Base-by-base conservation (phyloP, 2,888 invertebrate genomes). In the Melieria omissa region DNA sequence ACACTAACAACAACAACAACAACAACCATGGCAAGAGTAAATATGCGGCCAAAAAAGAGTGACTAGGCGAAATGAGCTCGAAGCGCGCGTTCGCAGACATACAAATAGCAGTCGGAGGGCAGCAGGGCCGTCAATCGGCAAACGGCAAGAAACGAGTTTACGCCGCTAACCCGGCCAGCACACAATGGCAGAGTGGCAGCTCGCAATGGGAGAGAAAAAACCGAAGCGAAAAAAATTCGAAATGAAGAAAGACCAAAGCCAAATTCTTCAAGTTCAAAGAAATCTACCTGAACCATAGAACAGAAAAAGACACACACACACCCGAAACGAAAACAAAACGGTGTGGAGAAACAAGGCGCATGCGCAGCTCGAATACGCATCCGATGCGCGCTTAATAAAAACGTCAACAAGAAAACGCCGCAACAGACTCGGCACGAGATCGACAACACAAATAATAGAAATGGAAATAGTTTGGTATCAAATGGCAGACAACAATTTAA, bases 271-370 rank as follows among this genome's bases (percentile, higher is more conserved):
- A 49, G 12, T 58, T 57, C 46, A 29, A 54, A 60, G 49, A 60
- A 68, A 61, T 55, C 54, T 65, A 65, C 65, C 65, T 66, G 58
- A 58, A 46, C 44, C 29, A 44, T 46, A 46, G 4, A 57, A 8
- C 10, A 44, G 41, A 41, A 12, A 45, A 67, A 29, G 29, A 29
- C 29, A 29, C 1, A 29, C 29, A 29, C 29, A 12, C 45, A 45
- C 8, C 9, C n/a, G 44, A 9, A 63, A 42, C 65, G 54, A 65
- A 12, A 46, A 45, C n/a, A 54, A 61, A 41, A 52, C 7, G 12
- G 46, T 9, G 2, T 29, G 29, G 29, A 29, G 29, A 29, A 29
- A 29, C 29, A 29, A 29, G 29, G 29, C 29, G 29, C 29, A 29
- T 29, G 29, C 29, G 29, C 29, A 29, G 29, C 29, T 29, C 29